Evolutionary conservation across 1,140 invertebrate genomes (phyloP).

Genomic region (Heterodera carotae): DNA sequence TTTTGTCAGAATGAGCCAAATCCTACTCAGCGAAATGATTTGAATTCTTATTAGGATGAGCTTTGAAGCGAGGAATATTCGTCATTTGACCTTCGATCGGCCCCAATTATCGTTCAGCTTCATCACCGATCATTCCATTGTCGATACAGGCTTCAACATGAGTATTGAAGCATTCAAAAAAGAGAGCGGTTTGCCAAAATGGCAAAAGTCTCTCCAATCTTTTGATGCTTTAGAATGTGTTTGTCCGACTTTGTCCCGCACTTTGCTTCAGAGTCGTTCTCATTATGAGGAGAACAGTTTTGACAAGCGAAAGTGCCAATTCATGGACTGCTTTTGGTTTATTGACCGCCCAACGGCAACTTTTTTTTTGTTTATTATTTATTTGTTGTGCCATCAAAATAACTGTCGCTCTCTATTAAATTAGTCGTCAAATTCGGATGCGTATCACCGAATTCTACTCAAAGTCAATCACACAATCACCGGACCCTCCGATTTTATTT

Average conservation of each 20-base stretch:
- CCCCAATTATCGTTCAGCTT: constrained; percentile 27
- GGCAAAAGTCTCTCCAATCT: constrained; percentile 5
- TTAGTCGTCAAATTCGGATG: not conserved
- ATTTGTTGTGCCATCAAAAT: constrained; percentile 19
- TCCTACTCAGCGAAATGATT: too few relatives aligned
- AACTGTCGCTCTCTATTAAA: not conserved
- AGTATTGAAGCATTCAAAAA: constrained; percentile 30
- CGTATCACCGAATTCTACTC: constrained; percentile 34
- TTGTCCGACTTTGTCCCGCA: constrained; percentile 34
- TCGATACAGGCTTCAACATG: constrained; percentile 42
- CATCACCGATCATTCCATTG: constrained; percentile 42
- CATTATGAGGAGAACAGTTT: constrained; percentile 17
- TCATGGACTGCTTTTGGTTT: constrained; percentile 50
- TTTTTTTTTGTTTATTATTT: constrained; percentile 1
- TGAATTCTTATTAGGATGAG: constrained; percentile 30
- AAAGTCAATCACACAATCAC: constrained; percentile 37
- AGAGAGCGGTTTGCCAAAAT: constrained; percentile 33
- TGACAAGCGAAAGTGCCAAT: constrained; percentile 23
- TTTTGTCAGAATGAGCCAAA: too few relatives aligned
- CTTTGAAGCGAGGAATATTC: constrained; percentile 27
- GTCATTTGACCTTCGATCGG: constrained; percentile 41
- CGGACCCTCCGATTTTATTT: constrained; percentile 35
- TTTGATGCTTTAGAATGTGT: constrained; percentile 32
- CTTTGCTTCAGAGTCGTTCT: constrained; percentile 18
- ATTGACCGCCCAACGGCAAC: constrained; percentile 24